Percentiles rank a stretch among this genome's conserved stretches.
Conservation (phyloP, 2,888 invertebrate genomes). For the Calameuta idolon region DNA sequence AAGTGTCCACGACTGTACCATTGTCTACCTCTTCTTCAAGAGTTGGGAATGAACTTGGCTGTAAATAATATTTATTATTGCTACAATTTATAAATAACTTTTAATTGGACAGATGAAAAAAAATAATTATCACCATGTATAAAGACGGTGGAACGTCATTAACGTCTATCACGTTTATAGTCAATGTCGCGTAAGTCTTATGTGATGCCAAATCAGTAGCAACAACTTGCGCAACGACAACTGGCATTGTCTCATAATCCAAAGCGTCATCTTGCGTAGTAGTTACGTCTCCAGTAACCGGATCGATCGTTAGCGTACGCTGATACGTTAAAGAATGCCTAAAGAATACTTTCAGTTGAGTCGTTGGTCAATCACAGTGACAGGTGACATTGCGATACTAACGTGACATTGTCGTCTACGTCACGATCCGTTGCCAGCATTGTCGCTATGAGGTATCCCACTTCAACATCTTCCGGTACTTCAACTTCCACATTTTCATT, state of each 20-base stretch:
- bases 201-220: constrained; percentile 65
- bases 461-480: constrained; percentile 72
- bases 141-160: constrained; percentile 81
- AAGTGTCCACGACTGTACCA: constrained; percentile 62
- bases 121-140: constrained; percentile 69
- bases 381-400: constrained; percentile 49
- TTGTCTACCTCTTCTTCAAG: constrained; percentile 71
- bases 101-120: constrained; percentile 14
- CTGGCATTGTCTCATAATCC: constrained; percentile 73
- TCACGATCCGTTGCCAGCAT: constrained; percentile 75
- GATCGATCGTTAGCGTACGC: constrained; percentile 69
- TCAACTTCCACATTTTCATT: constrained; percentile 58
- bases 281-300: constrained; percentile 70
- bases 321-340: constrained; percentile 72
- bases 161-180: constrained; percentile 75
- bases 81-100: neutral
- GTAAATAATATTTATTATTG: constrained; percentile 21
- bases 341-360: constrained; percentile 27
- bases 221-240: constrained; percentile 68
- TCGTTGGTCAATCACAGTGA: neutral
- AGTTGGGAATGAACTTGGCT: constrained; percentile 69
- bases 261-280: constrained; percentile 71
- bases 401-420: constrained; percentile 72
- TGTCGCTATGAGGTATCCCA: constrained; percentile 68
- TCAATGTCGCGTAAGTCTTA: constrained; percentile 70